Percentiles rank a stretch among this genome's conserved stretches.
phyloP scores from a whole-genome alignment of 2,888 invertebrate genomes.

The Sericinus montela region DNA sequence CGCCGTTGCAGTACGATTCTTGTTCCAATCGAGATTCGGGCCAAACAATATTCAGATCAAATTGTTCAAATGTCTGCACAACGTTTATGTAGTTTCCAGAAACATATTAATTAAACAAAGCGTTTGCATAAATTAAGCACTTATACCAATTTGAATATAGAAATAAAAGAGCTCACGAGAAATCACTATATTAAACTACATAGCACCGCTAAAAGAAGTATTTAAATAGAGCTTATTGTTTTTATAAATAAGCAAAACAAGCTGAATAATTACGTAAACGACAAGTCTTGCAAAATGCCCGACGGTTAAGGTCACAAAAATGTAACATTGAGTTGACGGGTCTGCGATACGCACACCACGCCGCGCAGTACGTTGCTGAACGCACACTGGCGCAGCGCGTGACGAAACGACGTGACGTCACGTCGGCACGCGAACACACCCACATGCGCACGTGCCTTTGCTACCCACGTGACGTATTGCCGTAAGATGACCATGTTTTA shows the following conservation, averaged over 20 bases:
- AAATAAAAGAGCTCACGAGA: too few species aligned
- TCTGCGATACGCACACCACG: constrained; percentile 26
- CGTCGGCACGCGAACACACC: constrained; percentile 69
- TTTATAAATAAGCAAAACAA: constrained; percentile 15
- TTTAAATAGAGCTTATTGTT: constrained; percentile 4
- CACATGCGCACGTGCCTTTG: constrained; percentile 56
- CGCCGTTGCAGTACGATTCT: constrained; percentile 13
- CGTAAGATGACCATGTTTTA: constrained; percentile 12
- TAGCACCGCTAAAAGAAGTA: not conserved
- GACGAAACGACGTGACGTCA: constrained; percentile 63
- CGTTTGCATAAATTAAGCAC: too few species aligned
- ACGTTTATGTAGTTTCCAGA: not conserved
- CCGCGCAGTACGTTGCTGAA: constrained; percentile 28
- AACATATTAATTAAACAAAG: not conserved
- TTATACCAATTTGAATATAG: too few species aligned
- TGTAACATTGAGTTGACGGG: constrained; percentile 70
- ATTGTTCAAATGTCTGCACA: not conserved
- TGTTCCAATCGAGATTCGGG: constrained; percentile 10
- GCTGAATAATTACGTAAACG: constrained; percentile 39
- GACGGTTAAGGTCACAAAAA: constrained; percentile 78
- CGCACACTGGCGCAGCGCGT: constrained; percentile 39
- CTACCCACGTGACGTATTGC: constrained; percentile 52
- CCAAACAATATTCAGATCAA: constrained; percentile 14
- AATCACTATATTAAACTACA: too few species aligned
- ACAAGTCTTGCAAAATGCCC: constrained; percentile 51